These are phyloP conservation scores for Schizothorax lantsangensis DNA, from an alignment of 2,797 vertebrate genomes.

Conservation along the genomic window DNA sequence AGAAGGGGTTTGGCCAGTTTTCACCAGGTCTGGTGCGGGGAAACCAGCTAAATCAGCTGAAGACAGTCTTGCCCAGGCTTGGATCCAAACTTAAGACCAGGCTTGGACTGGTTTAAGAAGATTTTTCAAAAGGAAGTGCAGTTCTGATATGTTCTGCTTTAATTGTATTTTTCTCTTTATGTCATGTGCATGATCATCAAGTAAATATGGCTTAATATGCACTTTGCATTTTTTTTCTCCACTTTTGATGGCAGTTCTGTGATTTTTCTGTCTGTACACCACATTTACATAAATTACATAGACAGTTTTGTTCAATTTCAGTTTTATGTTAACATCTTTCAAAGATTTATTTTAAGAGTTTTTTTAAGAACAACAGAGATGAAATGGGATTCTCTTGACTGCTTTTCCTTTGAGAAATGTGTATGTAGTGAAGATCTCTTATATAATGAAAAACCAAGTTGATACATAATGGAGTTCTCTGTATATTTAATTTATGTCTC, in stretches of 20 bases:
- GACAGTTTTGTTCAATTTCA: not conserved
- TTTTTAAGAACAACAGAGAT: not conserved
- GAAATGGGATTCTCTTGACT: not conserved
- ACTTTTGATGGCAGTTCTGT: not conserved
- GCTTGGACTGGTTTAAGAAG: not conserved
- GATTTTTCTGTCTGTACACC: not conserved
- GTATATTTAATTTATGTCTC: not conserved
- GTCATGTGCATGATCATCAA: not conserved
- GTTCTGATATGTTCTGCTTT: not conserved
- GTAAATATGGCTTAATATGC: not conserved
- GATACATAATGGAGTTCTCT: not conserved
- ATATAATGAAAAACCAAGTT: not conserved
- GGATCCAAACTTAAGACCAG: not conserved
- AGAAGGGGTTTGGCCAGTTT: not conserved
- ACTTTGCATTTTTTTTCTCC: not conserved
- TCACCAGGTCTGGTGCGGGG: not conserved
- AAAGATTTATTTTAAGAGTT: not conserved
- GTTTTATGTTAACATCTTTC: not conserved
- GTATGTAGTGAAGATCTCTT: not conserved
- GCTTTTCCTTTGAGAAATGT: not conserved
- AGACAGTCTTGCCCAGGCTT: not conserved
- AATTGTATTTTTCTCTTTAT: not conserved
- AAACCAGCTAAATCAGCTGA: not conserved
- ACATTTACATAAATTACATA: not conserved
- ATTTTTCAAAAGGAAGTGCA: not conserved